A percentile compares a stretch with the other conserved stretches of the same genome.
Evolutionary conservation across 2,113 vertebrate genomes (phyloP).

Genomic region (Notarius quadriscutis): DNA sequence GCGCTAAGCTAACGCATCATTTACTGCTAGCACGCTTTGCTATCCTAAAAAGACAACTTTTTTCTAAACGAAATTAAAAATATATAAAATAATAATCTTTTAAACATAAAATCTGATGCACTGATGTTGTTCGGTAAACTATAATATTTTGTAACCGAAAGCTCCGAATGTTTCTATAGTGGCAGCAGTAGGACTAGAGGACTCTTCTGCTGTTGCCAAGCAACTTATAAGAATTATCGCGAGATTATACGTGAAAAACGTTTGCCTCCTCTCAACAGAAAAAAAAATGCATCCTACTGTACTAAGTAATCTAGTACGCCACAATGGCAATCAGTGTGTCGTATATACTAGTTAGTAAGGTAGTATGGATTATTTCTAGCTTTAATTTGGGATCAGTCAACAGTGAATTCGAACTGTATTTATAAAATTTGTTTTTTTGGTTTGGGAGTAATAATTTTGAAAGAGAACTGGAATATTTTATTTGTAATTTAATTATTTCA

Average conservation of each 20-base stretch:
- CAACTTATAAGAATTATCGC: background rate
- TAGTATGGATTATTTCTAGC: background rate
- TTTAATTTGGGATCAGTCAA: background rate
- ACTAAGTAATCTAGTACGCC: background rate
- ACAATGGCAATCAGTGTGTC: background rate
- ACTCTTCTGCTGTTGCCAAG: background rate
- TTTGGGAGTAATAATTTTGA: background rate
- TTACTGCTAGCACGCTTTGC: background rate
- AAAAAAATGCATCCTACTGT: background rate
- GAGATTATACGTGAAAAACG: background rate
- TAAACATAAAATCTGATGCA: no score
- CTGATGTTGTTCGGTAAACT: background rate
- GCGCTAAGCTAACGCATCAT: background rate
- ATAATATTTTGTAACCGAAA: background rate
- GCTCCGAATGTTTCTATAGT: background rate
- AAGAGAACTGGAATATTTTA: background rate
- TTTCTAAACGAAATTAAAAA: background rate
- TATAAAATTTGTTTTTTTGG: background rate
- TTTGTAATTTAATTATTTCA: background rate
- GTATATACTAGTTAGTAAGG: background rate
- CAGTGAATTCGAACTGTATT: background rate
- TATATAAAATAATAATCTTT: background rate
- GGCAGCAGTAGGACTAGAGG: background rate
- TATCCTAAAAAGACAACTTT: background rate
- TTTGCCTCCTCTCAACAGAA: background rate